Conservation (phyloP, 2,797 vertebrate species). For the Champsocephalus esox region DNA sequence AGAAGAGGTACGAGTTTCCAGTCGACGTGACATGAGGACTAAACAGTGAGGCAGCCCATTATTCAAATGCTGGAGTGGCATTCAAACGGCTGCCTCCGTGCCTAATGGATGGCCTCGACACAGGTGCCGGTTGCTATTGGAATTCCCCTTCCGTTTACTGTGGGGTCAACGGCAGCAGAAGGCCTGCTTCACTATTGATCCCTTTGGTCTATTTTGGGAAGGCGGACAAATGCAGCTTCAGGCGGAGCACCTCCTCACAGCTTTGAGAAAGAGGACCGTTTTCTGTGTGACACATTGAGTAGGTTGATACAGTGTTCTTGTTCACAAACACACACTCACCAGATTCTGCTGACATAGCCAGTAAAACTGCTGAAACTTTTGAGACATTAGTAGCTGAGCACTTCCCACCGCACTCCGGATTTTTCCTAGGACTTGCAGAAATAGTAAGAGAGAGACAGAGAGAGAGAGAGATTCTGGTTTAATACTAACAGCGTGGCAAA, state of each 20-base stretch:
- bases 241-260: slow-evolving; percentile 32
- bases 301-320: background rate
- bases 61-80: slow-evolving; percentile 63
- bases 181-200: slow-evolving; percentile 68
- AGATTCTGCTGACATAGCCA: slow-evolving; percentile 99
- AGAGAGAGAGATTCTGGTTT: slow-evolving; percentile 32
- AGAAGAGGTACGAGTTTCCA: slow-evolving; percentile 54
- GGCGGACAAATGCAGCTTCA: slow-evolving; percentile 55
- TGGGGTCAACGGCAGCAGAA: slow-evolving; percentile 63
- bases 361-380: slow-evolving; percentile 99
- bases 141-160: slow-evolving; percentile 76
- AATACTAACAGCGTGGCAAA: slow-evolving; percentile 46
- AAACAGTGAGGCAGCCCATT: slow-evolving; percentile 73
- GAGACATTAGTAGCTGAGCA: slow-evolving; percentile 97
- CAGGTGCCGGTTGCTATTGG: slow-evolving; percentile 70
- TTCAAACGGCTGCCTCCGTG: slow-evolving; percentile 63
- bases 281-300: slow-evolving; percentile 19
- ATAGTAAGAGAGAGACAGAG: background rate
- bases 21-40: slow-evolving; percentile 51
- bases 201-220: slow-evolving; percentile 69
- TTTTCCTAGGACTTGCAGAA: slow-evolving; percentile 90
- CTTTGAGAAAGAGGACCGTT: slow-evolving; percentile 20
- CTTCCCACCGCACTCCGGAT: slow-evolving; percentile 96
- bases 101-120: slow-evolving; percentile 61
- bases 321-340: slow-evolving; percentile 85